These are phyloP conservation scores for Parochlus steinenii DNA, from an alignment of 2,888 invertebrate genomes.

Conservation along the genomic window DNA sequence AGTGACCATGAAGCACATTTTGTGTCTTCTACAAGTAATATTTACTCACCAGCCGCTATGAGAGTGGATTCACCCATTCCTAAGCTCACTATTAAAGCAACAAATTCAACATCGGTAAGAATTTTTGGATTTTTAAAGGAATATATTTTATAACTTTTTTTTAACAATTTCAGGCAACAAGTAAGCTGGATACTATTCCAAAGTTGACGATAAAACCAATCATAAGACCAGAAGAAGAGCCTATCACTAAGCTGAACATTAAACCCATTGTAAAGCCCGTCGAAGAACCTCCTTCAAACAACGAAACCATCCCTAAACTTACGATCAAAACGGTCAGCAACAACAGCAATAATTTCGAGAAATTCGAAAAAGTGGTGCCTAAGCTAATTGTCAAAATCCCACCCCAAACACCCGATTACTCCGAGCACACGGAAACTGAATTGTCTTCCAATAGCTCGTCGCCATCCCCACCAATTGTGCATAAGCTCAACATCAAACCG, in stretches of 20 bases:
- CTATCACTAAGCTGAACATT: conserved; percentile 33
- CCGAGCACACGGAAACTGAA: conserved; percentile 2
- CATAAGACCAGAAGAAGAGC: not conserved
- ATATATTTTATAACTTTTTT: no score
- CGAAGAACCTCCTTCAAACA: conserved; percentile 17
- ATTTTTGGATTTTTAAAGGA: no score
- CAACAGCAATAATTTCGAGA: not conserved
- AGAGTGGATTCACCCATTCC: conserved; percentile 34
- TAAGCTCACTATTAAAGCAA: conserved; percentile 24
- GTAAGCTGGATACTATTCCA: conserved; percentile 12
- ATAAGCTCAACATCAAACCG: conserved; percentile 9
- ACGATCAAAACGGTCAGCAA: conserved; percentile 24
- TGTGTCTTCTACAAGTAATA: conserved; percentile 17
- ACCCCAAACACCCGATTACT: not conserved
- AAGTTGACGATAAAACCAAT: conserved; percentile 15
- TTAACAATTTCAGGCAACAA: no score
- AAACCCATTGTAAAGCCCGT: conserved; percentile 38
- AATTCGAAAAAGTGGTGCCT: conserved; percentile 10
- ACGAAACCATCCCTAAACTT: conserved; percentile 29
- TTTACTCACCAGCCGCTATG: conserved; percentile 34
- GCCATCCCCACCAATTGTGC: conserved; percentile 3
- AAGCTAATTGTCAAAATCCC: conserved; percentile 10
- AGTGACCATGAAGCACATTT: conserved; percentile 25
- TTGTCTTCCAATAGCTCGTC: conserved; percentile 2
- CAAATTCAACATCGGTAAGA: conserved; percentile 11